A percentile compares a stretch with the other conserved stretches of the same genome.
Conservation (phyloP, 2,888 invertebrate species). For the Cheilosia vernalis region DNA sequence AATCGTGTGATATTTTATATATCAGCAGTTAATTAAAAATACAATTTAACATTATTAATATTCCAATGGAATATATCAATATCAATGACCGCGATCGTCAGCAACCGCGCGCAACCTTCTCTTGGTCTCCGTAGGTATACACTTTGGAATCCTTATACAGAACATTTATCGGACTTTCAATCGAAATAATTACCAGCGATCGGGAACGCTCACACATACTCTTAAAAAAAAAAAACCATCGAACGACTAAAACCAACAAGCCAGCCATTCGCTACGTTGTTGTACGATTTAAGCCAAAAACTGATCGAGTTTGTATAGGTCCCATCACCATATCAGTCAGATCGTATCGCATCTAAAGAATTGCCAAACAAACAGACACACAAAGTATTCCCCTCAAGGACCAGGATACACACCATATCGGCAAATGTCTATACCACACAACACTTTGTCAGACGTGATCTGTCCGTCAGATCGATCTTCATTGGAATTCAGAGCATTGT, state of each 20-base stretch:
- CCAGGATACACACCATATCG: constrained; percentile 34
- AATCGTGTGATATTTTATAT: constrained; percentile 71
- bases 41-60: constrained; percentile 76
- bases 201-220: constrained; percentile 56
- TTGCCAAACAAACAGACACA: constrained; percentile 53
- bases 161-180: constrained; percentile 68
- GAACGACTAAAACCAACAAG: constrained; percentile 19
- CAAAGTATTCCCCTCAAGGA: constrained; percentile 29
- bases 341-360: constrained; percentile 67
- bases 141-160: constrained; percentile 61
- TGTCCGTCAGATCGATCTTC: constrained; percentile 73
- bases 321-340: constrained; percentile 71
- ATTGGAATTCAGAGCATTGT: constrained; percentile 83
- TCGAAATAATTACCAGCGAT: constrained; percentile 70
- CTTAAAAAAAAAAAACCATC: constrained; percentile 8
- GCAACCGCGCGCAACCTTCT: neutral
- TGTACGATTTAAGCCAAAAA: constrained; percentile 65
- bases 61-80: constrained; percentile 76
- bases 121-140: neutral
- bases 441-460: constrained; percentile 67
- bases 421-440: constrained; percentile 36
- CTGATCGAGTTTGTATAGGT: constrained; percentile 75
- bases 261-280: neutral
- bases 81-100: constrained; percentile 74
- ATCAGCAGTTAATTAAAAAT: constrained; percentile 76